phyloP scores from a whole-genome alignment of 2,797 vertebrate species.

The Graptemys geographica region DNA sequence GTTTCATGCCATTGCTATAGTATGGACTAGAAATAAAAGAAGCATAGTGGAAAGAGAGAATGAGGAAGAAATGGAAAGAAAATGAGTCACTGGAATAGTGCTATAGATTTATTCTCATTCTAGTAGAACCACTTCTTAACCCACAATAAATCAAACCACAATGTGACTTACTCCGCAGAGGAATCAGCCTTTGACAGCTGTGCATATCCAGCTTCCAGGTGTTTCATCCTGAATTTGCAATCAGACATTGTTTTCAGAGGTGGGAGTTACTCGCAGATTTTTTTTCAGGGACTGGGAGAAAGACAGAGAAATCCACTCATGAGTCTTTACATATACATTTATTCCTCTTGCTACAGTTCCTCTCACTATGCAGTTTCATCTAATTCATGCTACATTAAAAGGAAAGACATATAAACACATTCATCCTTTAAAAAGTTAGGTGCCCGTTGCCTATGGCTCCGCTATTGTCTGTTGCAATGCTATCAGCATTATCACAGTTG shows the following conservation, averaged over 20 bases:
- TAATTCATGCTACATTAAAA: accelerated
- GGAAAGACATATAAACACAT: not conserved
- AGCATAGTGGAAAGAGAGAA: not conserved
- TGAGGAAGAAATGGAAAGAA: not conserved
- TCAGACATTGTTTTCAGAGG: not conserved
- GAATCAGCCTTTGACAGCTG: not conserved
- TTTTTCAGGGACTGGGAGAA: not conserved
- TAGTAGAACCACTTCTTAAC: accelerated
- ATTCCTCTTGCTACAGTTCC: not conserved
- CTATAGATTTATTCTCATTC: accelerated
- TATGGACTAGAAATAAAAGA: not conserved
- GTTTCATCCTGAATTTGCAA: not conserved
- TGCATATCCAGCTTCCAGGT: not conserved
- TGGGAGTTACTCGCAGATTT: not conserved
- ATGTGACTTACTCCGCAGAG: accelerated
- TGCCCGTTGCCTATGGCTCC: not conserved
- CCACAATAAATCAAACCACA: not conserved
- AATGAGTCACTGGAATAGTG: not conserved
- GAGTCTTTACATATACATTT: not conserved
- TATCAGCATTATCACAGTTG: not conserved
- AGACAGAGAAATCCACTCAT: not conserved
- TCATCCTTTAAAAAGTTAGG: not conserved
- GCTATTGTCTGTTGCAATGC: not conserved
- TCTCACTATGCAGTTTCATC: not conserved
- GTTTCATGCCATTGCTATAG: not conserved